Base-by-base conservation (phyloP, 92 coral and sea anemone genomes). In the Nematostella vectensis region DNA sequence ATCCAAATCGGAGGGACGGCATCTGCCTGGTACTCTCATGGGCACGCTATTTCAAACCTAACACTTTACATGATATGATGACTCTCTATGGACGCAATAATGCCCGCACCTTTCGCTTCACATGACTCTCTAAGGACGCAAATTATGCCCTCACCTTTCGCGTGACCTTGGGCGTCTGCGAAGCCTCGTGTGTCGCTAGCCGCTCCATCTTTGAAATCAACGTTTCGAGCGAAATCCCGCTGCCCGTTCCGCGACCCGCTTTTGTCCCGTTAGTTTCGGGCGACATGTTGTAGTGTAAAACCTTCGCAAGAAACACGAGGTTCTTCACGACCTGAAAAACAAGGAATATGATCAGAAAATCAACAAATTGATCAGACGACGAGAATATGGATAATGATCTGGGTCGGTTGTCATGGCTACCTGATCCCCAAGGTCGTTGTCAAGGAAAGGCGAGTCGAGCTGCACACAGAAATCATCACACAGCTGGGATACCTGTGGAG, bases 101-200 rank as follows among this genome's bases (percentile, higher is more conserved):
- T n/a, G n/a, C n/a, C n/a, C n/a, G n/a, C n/a, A n/a, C n/a, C n/a
- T n/a, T n/a, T n/a, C n/a, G n/a, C n/a, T n/a, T n/a, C n/a, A n/a
- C n/a, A n/a, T n/a, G n/a, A n/a, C n/a, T n/a, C n/a, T n/a, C n/a
- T n/a, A n/a, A n/a, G n/a, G n/a, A n/a, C n/a, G n/a, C n/a, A n/a
- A n/a, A n/a, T n/a, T n/a, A n/a, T n/a, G n/a, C n/a, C n/a, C n/a
- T 26, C 11, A 89, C 98, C 96, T 86, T 91, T 37, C 71, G 82
- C 0, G 79, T 75, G 57, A 74, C 73, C 67, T 86, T 85, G 10
- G 98, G 95, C 2, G 98, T 71, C 42, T 77, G 81, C 1, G 98
- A 78, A 26, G 93, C 84, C 54, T 91, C 98, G 51, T 63, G 74
- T 4, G 83, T 91, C 2, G 96, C 96, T 15, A 85, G 31, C 38